Evolutionary conservation across 2,888 invertebrate genomes (phyloP), one percentile per base, ranked within the genome.

Genomic region (Athalia circularis): DNA sequence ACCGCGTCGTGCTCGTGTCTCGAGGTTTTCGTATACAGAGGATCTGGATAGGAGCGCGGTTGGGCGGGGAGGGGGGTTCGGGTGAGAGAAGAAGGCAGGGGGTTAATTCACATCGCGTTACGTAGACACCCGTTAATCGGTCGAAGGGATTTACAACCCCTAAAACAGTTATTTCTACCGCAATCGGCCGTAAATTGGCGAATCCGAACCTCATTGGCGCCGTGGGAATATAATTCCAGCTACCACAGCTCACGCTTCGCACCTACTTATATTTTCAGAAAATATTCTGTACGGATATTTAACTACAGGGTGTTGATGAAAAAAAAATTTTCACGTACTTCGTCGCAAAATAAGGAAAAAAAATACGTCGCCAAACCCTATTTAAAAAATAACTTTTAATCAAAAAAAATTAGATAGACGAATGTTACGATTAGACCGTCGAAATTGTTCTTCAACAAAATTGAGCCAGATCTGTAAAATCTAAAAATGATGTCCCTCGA

Each of bases 161-260:
- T 68, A n/a, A 68, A 68, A 68, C 52, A 68, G 68, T 68, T 68
- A 54, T 54, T 68, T 43, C 54, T 68, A 50, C 43, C 29, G 6
- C 52, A 11, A 68, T 68, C 43, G 43, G 54, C 68, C 15, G 68
- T 68, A 68, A 54, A 68, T 68, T 68, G n/a, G n/a, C 11, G 54
- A 68, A 68, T 68, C 68, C 29, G 5, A 29, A 8, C 52, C 54
- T 43, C 68, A 54, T 52, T 50, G 52, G 43, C 43, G 43, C 29
- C 29, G n/a, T 9, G 65, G 52, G 29, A 43, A 54, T 50, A 9
- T n/a, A 7, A 52, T 6, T 7, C 52, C 29, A 54, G 43, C 7
- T 11, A 54, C 68, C 29, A 50, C 29, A 5, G 43, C n/a, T 54
- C 6, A n/a, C 47, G 29, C 29, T 29, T 29, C 29, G 29, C 29